Conservation (phyloP, 2,888 invertebrate genomes). For the Mesorhabditis spiculigera region DNA sequence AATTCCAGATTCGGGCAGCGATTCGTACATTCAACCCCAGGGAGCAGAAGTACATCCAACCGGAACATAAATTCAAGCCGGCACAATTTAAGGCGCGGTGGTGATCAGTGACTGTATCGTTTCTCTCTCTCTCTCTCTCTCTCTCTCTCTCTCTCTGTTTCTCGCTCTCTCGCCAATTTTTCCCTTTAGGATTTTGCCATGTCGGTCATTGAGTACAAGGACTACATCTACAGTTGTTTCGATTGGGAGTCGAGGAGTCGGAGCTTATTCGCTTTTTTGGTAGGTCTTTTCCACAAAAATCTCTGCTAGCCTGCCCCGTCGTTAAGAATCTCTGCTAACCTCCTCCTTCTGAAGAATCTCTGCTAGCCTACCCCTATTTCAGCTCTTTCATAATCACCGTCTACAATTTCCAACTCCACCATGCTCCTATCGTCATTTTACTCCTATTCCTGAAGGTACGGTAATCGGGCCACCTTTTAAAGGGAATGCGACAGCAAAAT, state of each 20-base stretch:
- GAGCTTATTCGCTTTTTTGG: conserved; percentile 74
- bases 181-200: conserved; percentile 80
- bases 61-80: conserved; percentile 86
- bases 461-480: too few species aligned
- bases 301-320: too few species aligned
- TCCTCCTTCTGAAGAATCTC: too few species aligned
- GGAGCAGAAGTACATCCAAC: conserved; percentile 89
- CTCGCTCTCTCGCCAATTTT: too few species aligned
- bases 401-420: conserved; percentile 91
- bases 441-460: conserved; percentile 71
- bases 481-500: too few species aligned
- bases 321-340: too few species aligned
- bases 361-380: conserved; percentile 14
- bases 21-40: conserved; percentile 87
- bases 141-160: too few species aligned
- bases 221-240: conserved; percentile 89
- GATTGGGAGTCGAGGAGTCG: conserved; percentile 90
- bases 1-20: conserved; percentile 74
- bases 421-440: conserved; percentile 80
- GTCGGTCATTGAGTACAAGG: conserved; percentile 82
- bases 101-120: too few species aligned
- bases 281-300: conserved; percentile 14
- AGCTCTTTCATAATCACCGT: conserved; percentile 81
- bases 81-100: too few species aligned
- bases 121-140: too few species aligned